Conservation (phyloP, 2,888 invertebrate species). For the Sisyra nigra region DNA sequence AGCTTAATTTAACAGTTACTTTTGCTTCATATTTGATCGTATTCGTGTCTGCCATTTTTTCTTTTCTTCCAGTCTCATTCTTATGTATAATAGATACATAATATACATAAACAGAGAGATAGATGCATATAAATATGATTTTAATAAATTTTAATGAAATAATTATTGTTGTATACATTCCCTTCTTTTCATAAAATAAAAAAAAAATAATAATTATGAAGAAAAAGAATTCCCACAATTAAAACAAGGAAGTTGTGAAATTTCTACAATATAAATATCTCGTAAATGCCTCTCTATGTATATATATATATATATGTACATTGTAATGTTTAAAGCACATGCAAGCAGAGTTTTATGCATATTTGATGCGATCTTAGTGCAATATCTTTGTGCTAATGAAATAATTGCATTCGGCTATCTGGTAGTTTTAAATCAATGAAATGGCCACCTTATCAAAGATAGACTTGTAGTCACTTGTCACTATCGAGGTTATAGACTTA, state of each 20-base stretch:
- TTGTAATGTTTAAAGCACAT: not conserved
- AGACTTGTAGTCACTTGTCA: too few species aligned
- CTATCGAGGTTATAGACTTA: too few species aligned
- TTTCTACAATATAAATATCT: not conserved
- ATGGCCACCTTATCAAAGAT: too few species aligned
- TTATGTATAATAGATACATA: not conserved
- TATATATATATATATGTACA: not conserved
- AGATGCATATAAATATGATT: not conserved
- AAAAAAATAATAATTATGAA: not conserved
- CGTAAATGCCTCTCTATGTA: not conserved
- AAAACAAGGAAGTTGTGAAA: constrained; percentile 4
- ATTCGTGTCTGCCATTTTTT: too few species aligned
- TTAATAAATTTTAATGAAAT: not conserved
- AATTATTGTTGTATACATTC: not conserved
- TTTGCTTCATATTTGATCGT: too few species aligned
- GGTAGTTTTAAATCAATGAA: too few species aligned
- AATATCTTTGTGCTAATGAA: too few species aligned
- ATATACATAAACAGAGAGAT: not conserved
- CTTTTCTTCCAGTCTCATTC: too few species aligned
- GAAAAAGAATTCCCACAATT: constrained; percentile 3
- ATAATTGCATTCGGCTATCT: too few species aligned
- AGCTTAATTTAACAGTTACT: too few species aligned
- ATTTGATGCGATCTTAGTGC: too few species aligned
- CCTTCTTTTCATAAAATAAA: not conserved
- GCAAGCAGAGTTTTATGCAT: too few species aligned